phyloP scores from a whole-genome alignment of 1,140 invertebrate species.

The Diploscapter pachys region DNA sequence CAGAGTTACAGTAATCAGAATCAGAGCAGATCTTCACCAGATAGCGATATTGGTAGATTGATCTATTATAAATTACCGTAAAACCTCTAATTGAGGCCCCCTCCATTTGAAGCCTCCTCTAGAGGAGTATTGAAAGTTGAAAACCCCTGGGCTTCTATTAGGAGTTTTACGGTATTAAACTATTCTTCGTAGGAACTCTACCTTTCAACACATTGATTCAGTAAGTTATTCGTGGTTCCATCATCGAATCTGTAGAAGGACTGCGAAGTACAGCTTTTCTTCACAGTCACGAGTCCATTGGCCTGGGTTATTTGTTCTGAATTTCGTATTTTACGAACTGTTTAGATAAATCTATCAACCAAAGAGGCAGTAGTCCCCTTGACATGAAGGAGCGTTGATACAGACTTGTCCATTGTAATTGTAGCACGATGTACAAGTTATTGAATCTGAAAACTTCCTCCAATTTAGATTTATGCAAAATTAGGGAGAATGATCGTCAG shows the following conservation, averaged over 20 bases:
- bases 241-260: constrained; percentile 10
- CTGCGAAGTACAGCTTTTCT: constrained; percentile 15
- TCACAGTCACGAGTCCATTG: background rate
- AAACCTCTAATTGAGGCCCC: background rate
- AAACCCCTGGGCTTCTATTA: too few species aligned
- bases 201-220: constrained; percentile 1
- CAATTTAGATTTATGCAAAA: too few species aligned
- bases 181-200: background rate
- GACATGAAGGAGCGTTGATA: background rate
- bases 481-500: too few species aligned
- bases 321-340: background rate
- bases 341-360: constrained; percentile 2
- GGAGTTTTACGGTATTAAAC: too few species aligned
- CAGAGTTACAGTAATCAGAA: too few species aligned
- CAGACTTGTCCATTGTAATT: constrained; percentile 19
- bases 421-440: constrained; percentile 10
- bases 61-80: too few species aligned
- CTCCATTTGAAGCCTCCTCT: background rate
- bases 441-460: background rate
- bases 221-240: background rate
- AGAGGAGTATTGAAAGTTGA: too few species aligned
- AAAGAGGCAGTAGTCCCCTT: constrained; percentile 14
- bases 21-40: too few species aligned
- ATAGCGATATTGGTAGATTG: too few species aligned
- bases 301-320: constrained; percentile 11